Evolutionary conservation across 1,140 invertebrate species (phyloP).

Genomic region (Scaptomyza graminum): DNA sequence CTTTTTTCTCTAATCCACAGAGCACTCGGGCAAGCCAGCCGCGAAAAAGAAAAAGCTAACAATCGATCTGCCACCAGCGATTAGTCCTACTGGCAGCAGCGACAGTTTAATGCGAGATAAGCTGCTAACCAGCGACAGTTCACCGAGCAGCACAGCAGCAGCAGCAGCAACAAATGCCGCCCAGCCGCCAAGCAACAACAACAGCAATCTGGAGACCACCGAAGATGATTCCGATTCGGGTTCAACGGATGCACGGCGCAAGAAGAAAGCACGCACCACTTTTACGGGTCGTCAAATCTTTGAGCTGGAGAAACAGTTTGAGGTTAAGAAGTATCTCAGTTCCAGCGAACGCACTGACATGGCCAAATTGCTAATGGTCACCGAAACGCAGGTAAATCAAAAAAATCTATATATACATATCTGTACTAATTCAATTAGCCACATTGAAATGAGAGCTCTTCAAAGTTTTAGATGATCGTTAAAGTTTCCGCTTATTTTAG

Average conservation of each 20-base stretch:
- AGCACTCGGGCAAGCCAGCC: constrained; percentile 59
- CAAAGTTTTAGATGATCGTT: constrained; percentile 4
- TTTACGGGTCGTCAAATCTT: constrained; percentile 98
- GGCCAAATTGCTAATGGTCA: constrained; percentile 96
- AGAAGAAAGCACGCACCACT: constrained; percentile 97
- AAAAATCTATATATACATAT: too few relatives aligned
- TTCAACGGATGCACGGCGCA: constrained; percentile 88
- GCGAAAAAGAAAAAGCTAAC: constrained; percentile 76
- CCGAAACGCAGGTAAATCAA: constrained; percentile 94
- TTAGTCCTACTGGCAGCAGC: constrained; percentile 72
- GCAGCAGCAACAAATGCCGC: constrained; percentile 28
- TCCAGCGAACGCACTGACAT: constrained; percentile 97
- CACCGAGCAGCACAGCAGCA: constrained; percentile 39
- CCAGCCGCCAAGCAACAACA: constrained; percentile 39
- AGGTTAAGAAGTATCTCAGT: constrained; percentile 97
- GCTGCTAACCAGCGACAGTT: constrained; percentile 53
- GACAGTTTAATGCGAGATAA: constrained; percentile 74
- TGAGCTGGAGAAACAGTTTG: constrained; percentile 97
- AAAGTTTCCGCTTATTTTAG: neutral
- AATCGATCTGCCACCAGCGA: constrained; percentile 57
- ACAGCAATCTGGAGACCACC: constrained; percentile 74
- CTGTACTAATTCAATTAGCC: constrained; percentile 14
- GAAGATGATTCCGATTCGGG: constrained; percentile 87
- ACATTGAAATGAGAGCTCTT: neutral
- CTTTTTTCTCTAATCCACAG: constrained; percentile 27